These are phyloP conservation scores for Cryptoblepharus egeriae DNA, from an alignment of 2,797 vertebrate genomes.

Conservation along the genomic window DNA sequence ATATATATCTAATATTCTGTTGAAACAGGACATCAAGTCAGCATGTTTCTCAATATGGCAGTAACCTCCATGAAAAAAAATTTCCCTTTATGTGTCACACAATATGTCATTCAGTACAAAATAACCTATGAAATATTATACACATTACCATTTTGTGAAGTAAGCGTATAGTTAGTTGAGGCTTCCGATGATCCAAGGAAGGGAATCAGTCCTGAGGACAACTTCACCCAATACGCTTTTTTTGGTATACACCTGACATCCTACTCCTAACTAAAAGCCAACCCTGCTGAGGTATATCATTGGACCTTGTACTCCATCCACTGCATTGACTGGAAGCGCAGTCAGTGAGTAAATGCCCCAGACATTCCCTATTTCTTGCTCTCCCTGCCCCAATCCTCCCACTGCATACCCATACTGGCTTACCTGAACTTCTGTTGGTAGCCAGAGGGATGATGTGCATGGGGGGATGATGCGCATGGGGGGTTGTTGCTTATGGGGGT, in stretches of 20 bases:
- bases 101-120: not conserved
- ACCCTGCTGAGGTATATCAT: too few relatives aligned
- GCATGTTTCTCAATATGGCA: conserved; percentile 30
- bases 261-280: too few relatives aligned
- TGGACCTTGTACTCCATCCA: too few relatives aligned
- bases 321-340: too few relatives aligned
- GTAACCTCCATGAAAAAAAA: not conserved
- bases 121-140: not conserved
- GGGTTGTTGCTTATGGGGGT: too few relatives aligned
- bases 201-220: not conserved
- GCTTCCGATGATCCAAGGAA: not conserved
- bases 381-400: too few relatives aligned
- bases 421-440: too few relatives aligned
- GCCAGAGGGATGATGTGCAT: too few relatives aligned
- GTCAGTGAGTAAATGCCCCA: too few relatives aligned
- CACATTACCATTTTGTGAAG: not conserved
- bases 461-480: too few relatives aligned
- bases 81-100: conserved; percentile 2
- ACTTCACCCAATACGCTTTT: not conserved
- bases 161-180: not conserved
- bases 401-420: too few relatives aligned
- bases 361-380: too few relatives aligned
- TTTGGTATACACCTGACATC: not conserved
- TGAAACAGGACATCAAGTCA: conserved; percentile 40
- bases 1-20: not conserved